A percentile compares a stretch with the other conserved stretches of the same genome.
phyloP scores from a whole-genome alignment of 2,888 invertebrate species.

The Polymixis lichenea region DNA sequence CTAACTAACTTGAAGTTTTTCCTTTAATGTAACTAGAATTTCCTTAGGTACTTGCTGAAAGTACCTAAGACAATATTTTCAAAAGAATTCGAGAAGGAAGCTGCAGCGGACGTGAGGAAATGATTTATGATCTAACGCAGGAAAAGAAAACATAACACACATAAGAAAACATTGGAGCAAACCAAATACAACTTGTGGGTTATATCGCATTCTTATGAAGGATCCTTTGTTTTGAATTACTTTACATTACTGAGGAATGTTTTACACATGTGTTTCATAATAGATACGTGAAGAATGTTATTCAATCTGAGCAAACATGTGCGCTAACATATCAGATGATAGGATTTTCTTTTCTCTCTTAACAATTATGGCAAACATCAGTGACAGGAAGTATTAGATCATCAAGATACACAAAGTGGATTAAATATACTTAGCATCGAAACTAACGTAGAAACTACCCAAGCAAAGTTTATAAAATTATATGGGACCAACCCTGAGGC shows the following conservation, averaged over 20 bases:
- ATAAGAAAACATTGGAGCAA: conserved; percentile 28
- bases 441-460: too few species aligned
- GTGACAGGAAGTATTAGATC: too few species aligned
- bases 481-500: too few species aligned
- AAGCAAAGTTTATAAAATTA: too few species aligned
- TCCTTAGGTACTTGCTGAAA: conserved; percentile 1
- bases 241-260: neutral
- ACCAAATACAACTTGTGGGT: conserved; percentile 36
- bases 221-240: conserved; percentile 6
- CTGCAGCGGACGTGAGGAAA: conserved; percentile 32
- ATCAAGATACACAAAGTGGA: too few species aligned
- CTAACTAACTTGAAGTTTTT: conserved; percentile 19
- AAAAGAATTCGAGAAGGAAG: conserved; percentile 29
- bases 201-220: conserved; percentile 21
- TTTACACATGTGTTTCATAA: neutral
- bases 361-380: too few species aligned
- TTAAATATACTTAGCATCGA: too few species aligned
- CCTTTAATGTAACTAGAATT: conserved; percentile 10
- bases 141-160: conserved; percentile 30
- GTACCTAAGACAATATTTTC: conserved; percentile 30
- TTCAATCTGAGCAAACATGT: neutral
- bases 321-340: neutral
- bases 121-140: conserved; percentile 34
- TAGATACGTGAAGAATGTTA: conserved; percentile 2
- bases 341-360: too few species aligned